Evolutionary conservation across 2,888 invertebrate genomes (phyloP), one percentile per base, ranked within the genome.

Genomic region (Amblyjoppa proteus): DNA sequence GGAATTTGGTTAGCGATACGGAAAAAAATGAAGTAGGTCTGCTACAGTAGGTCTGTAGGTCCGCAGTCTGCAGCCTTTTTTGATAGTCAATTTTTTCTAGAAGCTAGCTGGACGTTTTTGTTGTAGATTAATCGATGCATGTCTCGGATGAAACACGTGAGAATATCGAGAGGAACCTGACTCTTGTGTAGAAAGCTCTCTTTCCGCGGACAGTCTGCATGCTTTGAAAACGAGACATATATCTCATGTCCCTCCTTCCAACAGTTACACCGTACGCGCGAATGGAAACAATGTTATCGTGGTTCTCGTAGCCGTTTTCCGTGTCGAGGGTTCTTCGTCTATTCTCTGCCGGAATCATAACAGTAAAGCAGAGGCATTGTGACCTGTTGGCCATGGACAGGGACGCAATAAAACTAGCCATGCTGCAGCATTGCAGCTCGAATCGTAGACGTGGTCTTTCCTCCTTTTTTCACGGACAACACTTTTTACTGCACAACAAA

Each of bases 211-310:
- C 20, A 41, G 41, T 51, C 7, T 28, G 9, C 38, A 11, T 56
- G 38, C 61, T 77, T 77, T 74, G 77, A 41, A 79, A 79, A 79
- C 70, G 34, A 64, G 64, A 64, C 34, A 64, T 31, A 34, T n/a
- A 34, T 34, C 64, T 34, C 45, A 34, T 77, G 58, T 64, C n/a
- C 34, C 58, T 75, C 56, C 34, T 13, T 3, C 11, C 16, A 6
- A 75, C 61, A 66, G 5, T 11, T 25, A 25, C 56, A 45, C 68
- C 13, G 28, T 51, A 53, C 11, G 34, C 56, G 75, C 31, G 61
- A 81, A 74, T 76, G 73, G 69, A 80, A 76, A 85, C 83, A 85
- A 85, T 85, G 85, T 81, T 85, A 85, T 85, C 85, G 68, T n/a
- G 61, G 73, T 70, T 16, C 79, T 76, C 73, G 68, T 68, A 11